Base-by-base conservation (phyloP, 2,888 invertebrate species). In the Pinctada fucata region DNA sequence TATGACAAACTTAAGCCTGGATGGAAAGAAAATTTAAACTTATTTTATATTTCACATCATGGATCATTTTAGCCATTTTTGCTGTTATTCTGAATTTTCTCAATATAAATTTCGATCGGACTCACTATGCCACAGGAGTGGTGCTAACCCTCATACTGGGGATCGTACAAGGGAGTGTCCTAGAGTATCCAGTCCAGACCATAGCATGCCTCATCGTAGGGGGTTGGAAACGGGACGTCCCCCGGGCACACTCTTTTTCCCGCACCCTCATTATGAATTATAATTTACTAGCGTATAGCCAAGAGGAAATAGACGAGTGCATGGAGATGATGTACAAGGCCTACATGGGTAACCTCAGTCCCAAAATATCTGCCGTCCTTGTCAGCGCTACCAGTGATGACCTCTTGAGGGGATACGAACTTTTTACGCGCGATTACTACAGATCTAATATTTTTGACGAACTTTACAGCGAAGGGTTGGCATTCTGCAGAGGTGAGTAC, bases 261-360 rank as follows among this genome's bases (percentile, higher is more conserved):
- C 79, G 58, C 13, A 85, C 84, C 1, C 13, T 86, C 1, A 72
- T 84, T n/a, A 70, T 86, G 16, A 86, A 86, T 75, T 86, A 86
- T 70, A 86, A 86, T 76, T 68, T 86, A 6, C 70, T 86, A 49
- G 86, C 86, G 1, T 70, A 78, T 2, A 79, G 81, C 65, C 76
- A 80, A 69, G 85, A 85, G n/a, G 86, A 87, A 63, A 82, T 87
- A 13, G 87, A 88, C 64, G 86, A 87, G 47, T 85, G 86, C 48
- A 65, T 85, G 31, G 75, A 83, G 45, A 85, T 82, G 49, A 88
- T 88, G 88, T 87, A 82, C 74, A 76, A 83, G 45, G 86, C 86
- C 8, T 88, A 80, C 66, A 86, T 87, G 79, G 84, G 81, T 13
- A 88, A 87, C 75, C 72, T 88, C n/a, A 67, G 76, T 13, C 76